Evolutionary conservation across 2,797 vertebrate genomes (phyloP).

Genomic region (Rhinogobio ventralis): DNA sequence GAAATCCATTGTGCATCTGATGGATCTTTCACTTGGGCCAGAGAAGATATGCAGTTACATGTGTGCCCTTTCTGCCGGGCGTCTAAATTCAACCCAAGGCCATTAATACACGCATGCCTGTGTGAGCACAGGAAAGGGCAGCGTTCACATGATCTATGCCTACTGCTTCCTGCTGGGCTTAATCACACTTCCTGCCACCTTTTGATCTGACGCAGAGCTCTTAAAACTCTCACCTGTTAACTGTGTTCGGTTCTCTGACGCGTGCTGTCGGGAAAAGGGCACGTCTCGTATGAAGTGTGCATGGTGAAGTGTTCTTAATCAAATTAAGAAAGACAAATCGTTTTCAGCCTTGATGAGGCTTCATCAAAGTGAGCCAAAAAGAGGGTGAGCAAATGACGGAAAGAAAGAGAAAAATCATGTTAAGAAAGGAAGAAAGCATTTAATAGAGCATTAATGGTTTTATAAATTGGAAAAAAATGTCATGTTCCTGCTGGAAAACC

Average conservation of each 20-base stretch:
- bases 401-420: slow-evolving; percentile 9
- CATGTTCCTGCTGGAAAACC: slow-evolving; percentile 44
- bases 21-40: slow-evolving; percentile 26
- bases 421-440: slow-evolving; percentile 55
- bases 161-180: slow-evolving; percentile 28
- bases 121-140: slow-evolving; percentile 33
- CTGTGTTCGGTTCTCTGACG: not conserved
- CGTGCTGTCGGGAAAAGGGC: slow-evolving; percentile 16
- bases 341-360: slow-evolving; percentile 42
- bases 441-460: slow-evolving; percentile 75
- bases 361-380: slow-evolving; percentile 46
- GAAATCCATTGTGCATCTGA: slow-evolving; percentile 43
- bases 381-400: slow-evolving; percentile 42
- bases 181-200: slow-evolving; percentile 34
- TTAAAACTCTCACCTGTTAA: slow-evolving; percentile 35
- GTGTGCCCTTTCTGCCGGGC: slow-evolving; percentile 12
- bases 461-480: slow-evolving; percentile 70
- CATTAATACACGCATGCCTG: slow-evolving; percentile 28
- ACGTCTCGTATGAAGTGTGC: slow-evolving; percentile 32
- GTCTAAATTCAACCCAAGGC: slow-evolving; percentile 16
- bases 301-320: slow-evolving; percentile 38
- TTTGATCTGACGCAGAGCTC: slow-evolving; percentile 12
- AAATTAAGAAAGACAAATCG: slow-evolving; percentile 33
- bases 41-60: slow-evolving; percentile 26
- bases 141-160: slow-evolving; percentile 19